These are phyloP conservation scores for Drosophila meridionalis DNA, from an alignment of 2,888 invertebrate genomes.

Conservation along the genomic window DNA sequence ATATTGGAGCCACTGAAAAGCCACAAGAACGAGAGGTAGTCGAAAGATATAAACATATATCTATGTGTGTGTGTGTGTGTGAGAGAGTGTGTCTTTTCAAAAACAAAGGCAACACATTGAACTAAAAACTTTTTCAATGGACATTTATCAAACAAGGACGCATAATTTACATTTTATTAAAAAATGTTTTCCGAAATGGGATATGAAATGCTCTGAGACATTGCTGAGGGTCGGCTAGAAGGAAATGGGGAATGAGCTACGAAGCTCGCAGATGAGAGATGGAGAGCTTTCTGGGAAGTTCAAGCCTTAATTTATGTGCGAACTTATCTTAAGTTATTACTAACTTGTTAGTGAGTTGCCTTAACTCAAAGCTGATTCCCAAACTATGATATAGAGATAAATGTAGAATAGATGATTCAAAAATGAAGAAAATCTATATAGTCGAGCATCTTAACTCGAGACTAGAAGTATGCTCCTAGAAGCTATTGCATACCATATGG, in stretches of 20 bases:
- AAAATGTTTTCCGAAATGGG: slow-evolving; percentile 51
- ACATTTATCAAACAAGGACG: slow-evolving; percentile 74
- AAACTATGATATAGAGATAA: too few relatives aligned
- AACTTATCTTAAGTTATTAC: not conserved
- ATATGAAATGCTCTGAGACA: slow-evolving; percentile 15
- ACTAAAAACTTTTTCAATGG: slow-evolving; percentile 72
- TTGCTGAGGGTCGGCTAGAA: not conserved
- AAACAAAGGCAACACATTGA: slow-evolving; percentile 58
- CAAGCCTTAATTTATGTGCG: not conserved
- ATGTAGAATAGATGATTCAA: too few relatives aligned
- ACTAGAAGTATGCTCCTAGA: too few relatives aligned
- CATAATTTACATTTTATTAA: slow-evolving; percentile 80
- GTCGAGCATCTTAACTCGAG: too few relatives aligned
- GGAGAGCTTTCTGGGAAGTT: not conserved
- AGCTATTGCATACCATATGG: too few relatives aligned
- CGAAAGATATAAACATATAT: slow-evolving; percentile 1
- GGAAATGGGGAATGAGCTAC: slow-evolving; percentile 23
- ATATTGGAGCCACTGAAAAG: slow-evolving; percentile 72
- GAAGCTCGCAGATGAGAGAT: not conserved
- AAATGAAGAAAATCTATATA: too few relatives aligned
- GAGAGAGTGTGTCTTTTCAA: not conserved
- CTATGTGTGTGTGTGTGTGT: not conserved
- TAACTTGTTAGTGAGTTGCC: too few relatives aligned
- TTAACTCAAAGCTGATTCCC: too few relatives aligned
- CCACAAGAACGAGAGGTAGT: slow-evolving; percentile 41